Evolutionary conservation across 2,797 vertebrate species (phyloP).

Genomic region (Sebastes matsubarae): DNA sequence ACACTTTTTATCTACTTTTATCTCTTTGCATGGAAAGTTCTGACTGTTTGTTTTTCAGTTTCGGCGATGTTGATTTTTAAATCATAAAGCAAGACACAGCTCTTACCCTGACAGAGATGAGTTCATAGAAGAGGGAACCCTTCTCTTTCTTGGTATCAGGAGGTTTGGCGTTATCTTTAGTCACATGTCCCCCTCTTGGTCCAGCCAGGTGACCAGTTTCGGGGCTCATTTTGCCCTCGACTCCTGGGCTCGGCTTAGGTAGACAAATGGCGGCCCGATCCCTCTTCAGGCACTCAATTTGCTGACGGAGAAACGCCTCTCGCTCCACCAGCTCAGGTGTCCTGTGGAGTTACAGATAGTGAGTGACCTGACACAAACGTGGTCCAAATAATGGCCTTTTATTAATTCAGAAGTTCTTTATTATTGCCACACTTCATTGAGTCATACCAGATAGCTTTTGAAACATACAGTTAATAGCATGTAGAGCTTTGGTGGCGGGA

Average conservation of each 20-base stretch:
- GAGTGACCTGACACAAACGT: neutral
- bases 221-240: conserved; percentile 44
- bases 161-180: conserved; percentile 50
- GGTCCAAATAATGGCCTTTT: neutral
- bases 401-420: neutral
- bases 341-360: conserved; percentile 41
- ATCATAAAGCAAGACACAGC: neutral
- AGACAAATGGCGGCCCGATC: conserved; percentile 81
- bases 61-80: neutral
- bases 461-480: neutral
- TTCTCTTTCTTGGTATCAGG: conserved; percentile 81
- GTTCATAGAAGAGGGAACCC: conserved; percentile 82
- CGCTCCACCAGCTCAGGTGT: conserved; percentile 48
- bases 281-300: conserved; percentile 77
- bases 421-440: neutral
- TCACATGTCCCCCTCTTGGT: conserved; percentile 43
- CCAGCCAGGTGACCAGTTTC: conserved; percentile 68
- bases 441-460: neutral
- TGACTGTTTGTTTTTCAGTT: neutral
- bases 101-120: conserved; percentile 87
- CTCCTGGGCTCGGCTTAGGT: conserved; percentile 58
- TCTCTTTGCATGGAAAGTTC: neutral
- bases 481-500: neutral
- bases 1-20: neutral
- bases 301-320: conserved; percentile 74